Evolutionary conservation across 2,113 vertebrate species (phyloP), one percentile per base, ranked within the genome.

Genomic region (Triplophysa siluroides): DNA sequence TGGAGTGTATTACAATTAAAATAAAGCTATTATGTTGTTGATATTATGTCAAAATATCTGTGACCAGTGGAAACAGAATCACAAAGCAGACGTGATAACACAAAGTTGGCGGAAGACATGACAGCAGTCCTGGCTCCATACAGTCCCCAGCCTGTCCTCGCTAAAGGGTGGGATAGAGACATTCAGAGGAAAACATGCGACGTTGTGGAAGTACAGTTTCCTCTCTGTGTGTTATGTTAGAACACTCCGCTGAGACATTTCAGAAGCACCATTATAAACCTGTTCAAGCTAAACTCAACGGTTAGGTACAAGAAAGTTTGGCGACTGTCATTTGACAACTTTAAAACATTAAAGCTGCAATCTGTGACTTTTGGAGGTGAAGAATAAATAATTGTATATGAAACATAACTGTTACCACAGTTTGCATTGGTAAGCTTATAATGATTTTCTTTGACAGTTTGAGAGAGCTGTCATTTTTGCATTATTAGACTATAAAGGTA

Each of bases 41-140:
- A 1, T 52, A 10, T 33, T 18, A 64, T 68, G 76, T 61, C 60
- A 56, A 74, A 12, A 62, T 33, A 43, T 24, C 23, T 29, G 18
- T 33, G 75, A 74, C 29, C 16, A 45, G 56, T 2, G 41, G 75
- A 74, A 58, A 75, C 29, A 8, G 19, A 24, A 58, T 74, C 16
- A 29, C 50, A 26, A 75, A 45, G 1, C 9, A 72, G 18, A 12
- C 33, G 8, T 14, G 43, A 77, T 63, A 65, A 33, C 26, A 18
- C 50, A 58, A 54, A 77, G 67, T 41, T 38, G 41, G 50, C 26
- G 79, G 79, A 84, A 84, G 77, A 65, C 75, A 64, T 69, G 76
- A 79, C 69, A 65, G 24, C 8, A 67, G 68, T 66, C 13, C 69
- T 33, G 83, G 83, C 79, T 81, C 83, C 79, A 60, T 62, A n/a